Percentiles rank a stretch among this genome's conserved stretches.
These are phyloP conservation scores for Chrysolina oricalcia DNA, from an alignment of 2,888 invertebrate species.

Conservation along the genomic window DNA sequence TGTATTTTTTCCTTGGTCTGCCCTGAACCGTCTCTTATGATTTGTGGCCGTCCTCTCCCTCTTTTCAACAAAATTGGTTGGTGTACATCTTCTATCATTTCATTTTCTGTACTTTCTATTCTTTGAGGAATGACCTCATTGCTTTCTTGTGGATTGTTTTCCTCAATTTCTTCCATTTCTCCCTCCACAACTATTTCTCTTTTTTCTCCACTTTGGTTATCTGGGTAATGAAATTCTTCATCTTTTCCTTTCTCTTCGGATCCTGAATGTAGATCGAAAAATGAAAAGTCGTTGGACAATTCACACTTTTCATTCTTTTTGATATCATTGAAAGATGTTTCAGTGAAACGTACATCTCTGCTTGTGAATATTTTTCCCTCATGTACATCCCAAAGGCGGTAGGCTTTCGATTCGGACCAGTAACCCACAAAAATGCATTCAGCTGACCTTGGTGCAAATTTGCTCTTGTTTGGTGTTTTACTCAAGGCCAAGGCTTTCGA, in stretches of 20 bases:
- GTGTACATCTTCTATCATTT: background rate
- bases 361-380: background rate
- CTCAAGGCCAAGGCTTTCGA: background rate
- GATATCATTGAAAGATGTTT: too few species aligned
- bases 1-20: conserved; percentile 16
- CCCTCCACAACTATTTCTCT: background rate
- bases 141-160: background rate
- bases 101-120: background rate
- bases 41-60: conserved; percentile 23
- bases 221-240: background rate
- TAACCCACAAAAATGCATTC: background rate
- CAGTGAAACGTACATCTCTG: too few species aligned
- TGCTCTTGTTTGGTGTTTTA: background rate
- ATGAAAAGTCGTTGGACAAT: background rate
- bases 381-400: background rate
- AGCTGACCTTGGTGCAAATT: background rate
- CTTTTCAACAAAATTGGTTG: background rate
- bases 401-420: background rate
- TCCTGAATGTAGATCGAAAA: background rate
- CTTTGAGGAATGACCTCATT: background rate
- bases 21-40: conserved; percentile 14
- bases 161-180: background rate
- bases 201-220: background rate
- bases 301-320: too few species aligned
- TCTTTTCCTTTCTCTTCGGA: background rate